These are phyloP conservation scores for Pterobdella sp. DNA, from an alignment of 2,888 invertebrate genomes.

Conservation along the genomic window DNA sequence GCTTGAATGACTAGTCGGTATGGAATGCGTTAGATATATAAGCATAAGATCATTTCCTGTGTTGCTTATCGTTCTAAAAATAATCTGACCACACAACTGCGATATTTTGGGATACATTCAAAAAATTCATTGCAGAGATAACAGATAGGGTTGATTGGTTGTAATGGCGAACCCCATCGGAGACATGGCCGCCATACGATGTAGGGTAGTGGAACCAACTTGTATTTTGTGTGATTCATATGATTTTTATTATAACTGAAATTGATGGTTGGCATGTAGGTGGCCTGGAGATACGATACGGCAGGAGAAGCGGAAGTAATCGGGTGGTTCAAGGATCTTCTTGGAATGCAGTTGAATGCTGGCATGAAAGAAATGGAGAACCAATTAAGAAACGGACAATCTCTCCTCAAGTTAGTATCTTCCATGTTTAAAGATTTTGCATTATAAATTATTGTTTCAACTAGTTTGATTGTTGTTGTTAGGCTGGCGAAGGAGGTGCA, in stretches of 20 bases:
- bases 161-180: slow-evolving; percentile 36
- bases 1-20: no score
- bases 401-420: slow-evolving; percentile 45
- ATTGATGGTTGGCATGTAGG: slow-evolving; percentile 57
- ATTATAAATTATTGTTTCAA: neutral
- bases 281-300: slow-evolving; percentile 93
- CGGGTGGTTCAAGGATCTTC: slow-evolving; percentile 81
- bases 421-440: neutral
- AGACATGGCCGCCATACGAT: slow-evolving; percentile 35
- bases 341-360: slow-evolving; percentile 68
- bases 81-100: no score
- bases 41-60: no score
- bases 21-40: no score
- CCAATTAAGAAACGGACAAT: slow-evolving; percentile 44
- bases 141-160: no score
- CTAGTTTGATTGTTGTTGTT: slow-evolving; percentile 12
- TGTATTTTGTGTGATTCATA: neutral
- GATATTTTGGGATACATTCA: no score
- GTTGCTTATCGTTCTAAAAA: no score
- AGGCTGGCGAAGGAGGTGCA: slow-evolving; percentile 45
- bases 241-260: neutral
- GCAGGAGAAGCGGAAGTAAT: slow-evolving; percentile 83
- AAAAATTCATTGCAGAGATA: no score
- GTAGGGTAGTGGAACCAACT: slow-evolving; percentile 33
- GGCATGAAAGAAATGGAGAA: slow-evolving; percentile 65